These are phyloP conservation scores for Reticulitermes lucifugus DNA, from an alignment of 2,888 invertebrate genomes.

Conservation along the genomic window DNA sequence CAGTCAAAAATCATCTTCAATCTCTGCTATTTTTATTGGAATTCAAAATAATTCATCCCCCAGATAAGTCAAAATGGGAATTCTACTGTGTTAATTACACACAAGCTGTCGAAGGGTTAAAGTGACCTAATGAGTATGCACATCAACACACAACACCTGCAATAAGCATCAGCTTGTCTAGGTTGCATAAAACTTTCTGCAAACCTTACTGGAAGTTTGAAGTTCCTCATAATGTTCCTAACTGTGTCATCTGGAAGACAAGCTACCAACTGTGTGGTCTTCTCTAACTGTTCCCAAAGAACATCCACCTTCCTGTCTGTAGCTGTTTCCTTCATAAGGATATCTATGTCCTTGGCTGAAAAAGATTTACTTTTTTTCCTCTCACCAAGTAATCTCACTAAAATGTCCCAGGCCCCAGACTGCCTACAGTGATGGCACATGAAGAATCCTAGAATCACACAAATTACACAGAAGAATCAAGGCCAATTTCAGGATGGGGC, in stretches of 20 bases:
- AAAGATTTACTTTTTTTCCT: conserved; percentile 57
- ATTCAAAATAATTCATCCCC: no score
- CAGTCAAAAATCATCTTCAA: no score
- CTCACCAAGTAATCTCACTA: conserved; percentile 66
- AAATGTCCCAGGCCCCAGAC: conserved; percentile 73
- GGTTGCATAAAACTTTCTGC: conserved; percentile 60
- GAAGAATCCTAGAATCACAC: conserved; percentile 72
- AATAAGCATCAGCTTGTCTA: conserved; percentile 53
- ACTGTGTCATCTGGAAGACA: conserved; percentile 65
- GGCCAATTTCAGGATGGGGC: no score
- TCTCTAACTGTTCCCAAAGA: conserved; percentile 65
- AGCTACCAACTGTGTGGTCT: conserved; percentile 64
- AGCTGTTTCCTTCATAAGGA: conserved; percentile 58
- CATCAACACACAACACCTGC: conserved; percentile 59
- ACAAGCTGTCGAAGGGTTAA: no score
- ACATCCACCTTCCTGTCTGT: conserved; percentile 63
- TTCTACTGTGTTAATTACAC: no score
- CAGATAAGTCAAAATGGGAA: no score
- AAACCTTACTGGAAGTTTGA: conserved; percentile 65
- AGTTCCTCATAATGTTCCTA: conserved; percentile 66
- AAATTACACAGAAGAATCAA: not conserved
- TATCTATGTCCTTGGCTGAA: conserved; percentile 63
- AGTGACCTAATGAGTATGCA: not conserved
- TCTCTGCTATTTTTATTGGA: no score
- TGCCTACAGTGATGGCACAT: conserved; percentile 76